Evolutionary conservation across 2,113 vertebrate genomes (phyloP).

Genomic region (Odobenus rosmarus): DNA sequence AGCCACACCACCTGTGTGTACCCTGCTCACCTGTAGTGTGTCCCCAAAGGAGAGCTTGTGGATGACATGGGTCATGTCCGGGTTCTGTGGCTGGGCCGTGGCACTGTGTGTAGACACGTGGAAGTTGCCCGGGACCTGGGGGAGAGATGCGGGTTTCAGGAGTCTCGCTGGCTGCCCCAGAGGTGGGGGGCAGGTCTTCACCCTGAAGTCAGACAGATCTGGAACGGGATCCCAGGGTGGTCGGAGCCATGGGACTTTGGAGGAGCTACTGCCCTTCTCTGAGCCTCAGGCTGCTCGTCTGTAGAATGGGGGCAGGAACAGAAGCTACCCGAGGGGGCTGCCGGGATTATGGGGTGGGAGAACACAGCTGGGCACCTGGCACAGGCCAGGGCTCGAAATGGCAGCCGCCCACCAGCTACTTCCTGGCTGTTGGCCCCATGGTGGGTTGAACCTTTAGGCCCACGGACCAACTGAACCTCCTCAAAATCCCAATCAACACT

Average conservation of each 20-base stretch:
- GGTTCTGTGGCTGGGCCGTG: slow-evolving; percentile 96
- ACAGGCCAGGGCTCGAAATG: background rate
- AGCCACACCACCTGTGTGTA: rapidly evolving
- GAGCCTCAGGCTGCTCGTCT: background rate
- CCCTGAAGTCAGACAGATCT: background rate
- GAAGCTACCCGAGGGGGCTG: rapidly evolving
- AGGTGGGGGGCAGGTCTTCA: background rate
- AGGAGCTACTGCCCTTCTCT: background rate
- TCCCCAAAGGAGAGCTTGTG: slow-evolving; percentile 98
- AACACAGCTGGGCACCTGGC: rapidly evolving
- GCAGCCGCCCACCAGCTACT: background rate
- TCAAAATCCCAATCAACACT: no score
- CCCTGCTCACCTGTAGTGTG: slow-evolving; percentile 91
- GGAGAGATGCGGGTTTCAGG: background rate
- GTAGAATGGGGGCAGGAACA: background rate
- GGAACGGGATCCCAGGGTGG: background rate
- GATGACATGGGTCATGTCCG: slow-evolving; percentile 98
- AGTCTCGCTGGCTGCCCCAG: background rate
- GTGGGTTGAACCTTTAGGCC: background rate
- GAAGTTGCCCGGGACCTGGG: slow-evolving; percentile 98
- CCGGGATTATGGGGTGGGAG: background rate
- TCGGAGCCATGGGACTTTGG: background rate
- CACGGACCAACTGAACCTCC: background rate
- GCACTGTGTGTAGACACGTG: slow-evolving; percentile 99
- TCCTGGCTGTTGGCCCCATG: rapidly evolving